phyloP scores from a whole-genome alignment of 2,113 vertebrate genomes.

The Genyomyrus donnyi region DNA sequence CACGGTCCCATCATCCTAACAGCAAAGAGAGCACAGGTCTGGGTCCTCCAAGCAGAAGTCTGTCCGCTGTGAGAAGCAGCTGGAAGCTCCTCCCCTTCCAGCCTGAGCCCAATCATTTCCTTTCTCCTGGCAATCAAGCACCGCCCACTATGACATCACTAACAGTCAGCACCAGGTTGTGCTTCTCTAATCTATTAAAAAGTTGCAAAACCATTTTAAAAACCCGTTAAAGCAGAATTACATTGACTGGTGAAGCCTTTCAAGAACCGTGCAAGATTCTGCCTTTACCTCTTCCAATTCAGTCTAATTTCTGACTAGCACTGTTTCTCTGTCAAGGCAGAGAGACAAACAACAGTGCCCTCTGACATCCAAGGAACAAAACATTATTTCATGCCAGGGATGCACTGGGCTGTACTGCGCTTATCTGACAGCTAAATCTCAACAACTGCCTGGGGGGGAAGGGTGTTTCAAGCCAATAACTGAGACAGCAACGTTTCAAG shows the following conservation, averaged over 20 bases:
- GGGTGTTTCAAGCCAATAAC: constrained; percentile 20
- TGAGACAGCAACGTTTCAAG: constrained; percentile 16
- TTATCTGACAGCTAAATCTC: neutral
- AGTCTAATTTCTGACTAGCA: neutral
- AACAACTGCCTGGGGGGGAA: neutral
- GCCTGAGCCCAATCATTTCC: neutral
- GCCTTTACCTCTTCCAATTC: neutral
- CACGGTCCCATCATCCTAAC: constrained; percentile 64
- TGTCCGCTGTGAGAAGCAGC: neutral
- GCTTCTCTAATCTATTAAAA: neutral
- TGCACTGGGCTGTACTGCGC: neutral
- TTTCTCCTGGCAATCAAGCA: neutral
- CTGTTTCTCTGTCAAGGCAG: neutral
- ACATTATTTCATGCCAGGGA: neutral
- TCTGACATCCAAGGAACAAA: constrained; percentile 6
- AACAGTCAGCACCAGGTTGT: neutral
- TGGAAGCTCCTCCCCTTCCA: neutral
- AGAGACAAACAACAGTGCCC: neutral
- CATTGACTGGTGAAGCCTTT: neutral
- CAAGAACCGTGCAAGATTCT: neutral
- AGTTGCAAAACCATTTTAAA: neutral
- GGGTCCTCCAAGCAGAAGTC: neutral
- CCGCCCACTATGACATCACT: neutral
- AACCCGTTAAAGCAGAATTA: neutral
- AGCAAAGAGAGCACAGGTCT: neutral